Evolutionary conservation across 2,888 invertebrate species (phyloP).

Genomic region (Drosophila fungiperda): DNA sequence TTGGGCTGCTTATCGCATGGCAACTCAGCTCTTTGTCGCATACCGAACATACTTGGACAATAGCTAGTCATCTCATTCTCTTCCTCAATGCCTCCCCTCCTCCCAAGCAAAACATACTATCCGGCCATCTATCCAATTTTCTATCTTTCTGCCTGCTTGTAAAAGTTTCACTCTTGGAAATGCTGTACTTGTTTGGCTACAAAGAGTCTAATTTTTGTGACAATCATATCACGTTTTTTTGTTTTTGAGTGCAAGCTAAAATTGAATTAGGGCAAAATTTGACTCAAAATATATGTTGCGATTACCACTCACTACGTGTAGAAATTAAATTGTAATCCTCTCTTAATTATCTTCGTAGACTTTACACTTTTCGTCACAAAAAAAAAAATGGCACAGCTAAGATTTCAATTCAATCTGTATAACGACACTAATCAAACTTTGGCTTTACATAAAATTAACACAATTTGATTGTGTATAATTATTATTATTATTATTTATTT

Average conservation of each 20-base stretch:
- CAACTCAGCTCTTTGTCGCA: slow-evolving; percentile 25
- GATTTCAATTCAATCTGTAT: background rate
- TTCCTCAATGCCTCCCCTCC: background rate
- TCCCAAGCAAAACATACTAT: background rate
- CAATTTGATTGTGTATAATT: background rate
- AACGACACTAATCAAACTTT: background rate
- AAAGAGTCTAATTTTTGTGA: background rate
- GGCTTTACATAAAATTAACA: background rate
- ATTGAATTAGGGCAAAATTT: background rate
- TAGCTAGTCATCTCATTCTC: slow-evolving; percentile 5
- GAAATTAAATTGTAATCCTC: background rate
- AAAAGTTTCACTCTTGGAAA: background rate
- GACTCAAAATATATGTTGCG: too few relatives aligned
- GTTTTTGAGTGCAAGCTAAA: background rate
- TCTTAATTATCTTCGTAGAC: background rate
- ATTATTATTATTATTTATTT: background rate
- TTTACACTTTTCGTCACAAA: background rate
- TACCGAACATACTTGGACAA: slow-evolving; percentile 23
- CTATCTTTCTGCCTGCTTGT: background rate
- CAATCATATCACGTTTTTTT: background rate
- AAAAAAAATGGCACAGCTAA: background rate
- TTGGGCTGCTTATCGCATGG: slow-evolving; percentile 30
- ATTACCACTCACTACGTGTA: too few relatives aligned
- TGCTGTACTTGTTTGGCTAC: background rate
- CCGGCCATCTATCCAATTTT: background rate